A percentile compares a stretch with the other conserved stretches of the same genome.
Conservation (phyloP, 2,797 vertebrate species). For the Protonibea diacanthus region DNA sequence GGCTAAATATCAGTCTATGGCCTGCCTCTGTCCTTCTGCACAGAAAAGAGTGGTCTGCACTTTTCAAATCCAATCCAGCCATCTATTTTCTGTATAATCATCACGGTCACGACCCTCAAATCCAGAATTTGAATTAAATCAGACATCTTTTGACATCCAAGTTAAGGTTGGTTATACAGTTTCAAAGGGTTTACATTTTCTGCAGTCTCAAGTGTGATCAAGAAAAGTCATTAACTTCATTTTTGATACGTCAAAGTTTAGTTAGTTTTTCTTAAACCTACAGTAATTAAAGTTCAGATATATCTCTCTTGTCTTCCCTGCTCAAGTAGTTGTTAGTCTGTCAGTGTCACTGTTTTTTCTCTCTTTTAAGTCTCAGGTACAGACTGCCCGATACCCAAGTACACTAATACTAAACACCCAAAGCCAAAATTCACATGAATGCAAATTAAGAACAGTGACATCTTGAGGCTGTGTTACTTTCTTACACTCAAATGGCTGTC, state of each 20-base stretch:
- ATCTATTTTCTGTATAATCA: too few relatives aligned
- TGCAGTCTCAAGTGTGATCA: not conserved
- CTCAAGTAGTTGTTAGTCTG: not conserved
- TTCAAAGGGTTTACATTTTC: not conserved
- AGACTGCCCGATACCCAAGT: not conserved
- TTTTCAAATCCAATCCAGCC: not conserved
- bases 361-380: not conserved
- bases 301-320: not conserved
- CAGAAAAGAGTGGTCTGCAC: not conserved
- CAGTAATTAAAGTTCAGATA: not conserved
- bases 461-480: constrained; percentile 18
- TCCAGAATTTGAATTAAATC: not conserved
- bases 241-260: not conserved
- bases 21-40: constrained; percentile 1
- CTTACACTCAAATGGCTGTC: not conserved
- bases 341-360: not conserved
- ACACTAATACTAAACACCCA: not conserved
- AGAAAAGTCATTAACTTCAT: not conserved
- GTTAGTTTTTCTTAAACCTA: not conserved
- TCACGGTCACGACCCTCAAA: not conserved
- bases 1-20: constrained; percentile 3
- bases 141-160: not conserved
- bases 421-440: constrained; percentile 1
- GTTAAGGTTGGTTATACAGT: not conserved
- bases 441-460: constrained; percentile 47